Base-by-base conservation (phyloP, 2,113 vertebrate species). In the Chaetura pelagica region DNA sequence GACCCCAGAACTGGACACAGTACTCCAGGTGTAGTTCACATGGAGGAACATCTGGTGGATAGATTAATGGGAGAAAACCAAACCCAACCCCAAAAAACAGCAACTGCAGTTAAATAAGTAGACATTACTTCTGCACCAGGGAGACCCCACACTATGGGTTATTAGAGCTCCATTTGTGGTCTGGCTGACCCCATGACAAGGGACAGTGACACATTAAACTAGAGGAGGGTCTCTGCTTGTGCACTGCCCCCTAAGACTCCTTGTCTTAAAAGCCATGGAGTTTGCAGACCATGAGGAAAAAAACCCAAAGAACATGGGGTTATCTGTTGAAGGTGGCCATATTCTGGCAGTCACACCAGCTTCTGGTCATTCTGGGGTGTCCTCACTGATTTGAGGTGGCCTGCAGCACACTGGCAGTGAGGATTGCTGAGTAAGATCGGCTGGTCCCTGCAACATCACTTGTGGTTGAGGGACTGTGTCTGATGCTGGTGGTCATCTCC, bases 31-130 rank as follows among this genome's bases (percentile, higher is more conserved):
- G 44, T 16, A 46, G 44, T 46, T 46, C 44, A 46, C 44, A 0
- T 55, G 11, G 58, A 72, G 7, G 34, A 58, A 42, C 49, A 68
- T 2, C 15, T 55, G 6, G 23, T 52, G 66, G 12, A 10, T 61
- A 21, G 48, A 72, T 63, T 85, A 0, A 15, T 67, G 23, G 24
- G 21, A 35, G 34, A 84, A 62, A n/a, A 38, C 2, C 9, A 15
- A 20, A 2, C 0, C 1, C 2, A 46, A 3, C 1, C 7, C 29
- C 14, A 4, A 67, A 49, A 59, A 34, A 3, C 0, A 54, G 7
- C 1, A 5, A 57, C 26, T 35, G 24, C 40, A 51, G 2, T 87
- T 91, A 14, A 34, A 29, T 57, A 29, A 62, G 62, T 75, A 46
- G 2, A 1, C 2, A 2, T 63, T 9, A 29, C 12, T 59, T 84